phyloP scores from a whole-genome alignment of 2,113 vertebrate genomes.

The Pagrus major region DNA sequence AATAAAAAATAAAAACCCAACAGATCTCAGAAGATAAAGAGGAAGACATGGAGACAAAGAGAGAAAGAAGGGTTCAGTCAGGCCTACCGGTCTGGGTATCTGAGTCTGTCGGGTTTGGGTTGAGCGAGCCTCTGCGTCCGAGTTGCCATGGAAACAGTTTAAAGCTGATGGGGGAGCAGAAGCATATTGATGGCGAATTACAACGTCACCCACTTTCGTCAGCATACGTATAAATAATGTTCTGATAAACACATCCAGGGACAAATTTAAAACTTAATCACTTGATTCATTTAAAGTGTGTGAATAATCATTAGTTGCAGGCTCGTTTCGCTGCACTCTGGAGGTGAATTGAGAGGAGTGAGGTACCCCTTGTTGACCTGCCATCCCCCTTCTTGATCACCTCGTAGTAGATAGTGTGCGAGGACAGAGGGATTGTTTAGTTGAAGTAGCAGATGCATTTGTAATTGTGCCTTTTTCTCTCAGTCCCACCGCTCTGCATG shows the following conservation, averaged over 20 bases:
- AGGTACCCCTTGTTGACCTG: too few species aligned
- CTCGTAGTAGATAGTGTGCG: too few species aligned
- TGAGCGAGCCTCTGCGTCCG: constrained; percentile 65
- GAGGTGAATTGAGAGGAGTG: too few species aligned
- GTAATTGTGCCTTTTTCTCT: too few species aligned
- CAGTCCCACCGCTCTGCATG: too few species aligned
- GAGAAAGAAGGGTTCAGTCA: not conserved
- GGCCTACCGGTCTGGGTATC: constrained; percentile 76
- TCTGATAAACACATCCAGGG: not conserved
- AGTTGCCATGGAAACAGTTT: constrained; percentile 68
- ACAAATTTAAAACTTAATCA: not conserved
- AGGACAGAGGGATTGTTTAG: too few species aligned
- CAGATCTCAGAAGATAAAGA: not conserved
- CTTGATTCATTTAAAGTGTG: not conserved
- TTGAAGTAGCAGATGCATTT: too few species aligned
- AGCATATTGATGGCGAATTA: not conserved
- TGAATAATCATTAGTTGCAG: not conserved
- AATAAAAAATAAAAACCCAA: too few species aligned
- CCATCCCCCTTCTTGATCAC: too few species aligned
- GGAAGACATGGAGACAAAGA: not conserved
- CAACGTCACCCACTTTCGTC: not conserved
- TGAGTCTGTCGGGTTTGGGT: constrained; percentile 74
- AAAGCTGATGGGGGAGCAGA: not conserved
- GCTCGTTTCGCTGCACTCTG: too few species aligned
- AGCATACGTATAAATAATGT: not conserved